Evolutionary conservation across 2,113 vertebrate genomes (phyloP).

Genomic region (Tilapia sparmanii): DNA sequence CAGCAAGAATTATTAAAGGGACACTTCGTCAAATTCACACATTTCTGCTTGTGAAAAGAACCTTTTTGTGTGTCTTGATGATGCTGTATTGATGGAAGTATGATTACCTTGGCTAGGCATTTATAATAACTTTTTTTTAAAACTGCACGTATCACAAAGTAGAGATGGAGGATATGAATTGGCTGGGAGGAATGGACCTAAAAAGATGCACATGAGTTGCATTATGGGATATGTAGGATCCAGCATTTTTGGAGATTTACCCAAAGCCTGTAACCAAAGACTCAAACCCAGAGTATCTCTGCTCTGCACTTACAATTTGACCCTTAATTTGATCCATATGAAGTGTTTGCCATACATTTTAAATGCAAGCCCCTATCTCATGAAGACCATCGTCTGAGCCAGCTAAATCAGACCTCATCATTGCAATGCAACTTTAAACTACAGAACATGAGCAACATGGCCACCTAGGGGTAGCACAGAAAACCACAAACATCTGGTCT

Average conservation of each 20-base stretch:
- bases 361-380: background rate
- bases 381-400: background rate
- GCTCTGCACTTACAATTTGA: background rate
- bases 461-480: constrained; percentile 48
- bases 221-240: background rate
- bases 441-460: constrained; percentile 23
- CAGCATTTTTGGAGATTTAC: background rate
- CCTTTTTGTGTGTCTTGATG: background rate
- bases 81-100: background rate
- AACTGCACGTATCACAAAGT: background rate
- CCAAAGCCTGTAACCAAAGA: background rate
- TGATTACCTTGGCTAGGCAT: background rate
- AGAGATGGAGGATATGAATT: background rate
- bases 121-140: background rate
- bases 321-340: background rate
- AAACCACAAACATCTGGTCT: constrained; percentile 19
- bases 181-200: background rate
- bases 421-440: background rate
- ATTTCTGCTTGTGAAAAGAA: background rate
- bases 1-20: background rate
- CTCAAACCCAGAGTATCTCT: background rate
- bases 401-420: background rate
- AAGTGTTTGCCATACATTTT: background rate
- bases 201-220: background rate
- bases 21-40: background rate